Conservation (phyloP, 2,113 vertebrate genomes). For the Bucco capensis region DNA sequence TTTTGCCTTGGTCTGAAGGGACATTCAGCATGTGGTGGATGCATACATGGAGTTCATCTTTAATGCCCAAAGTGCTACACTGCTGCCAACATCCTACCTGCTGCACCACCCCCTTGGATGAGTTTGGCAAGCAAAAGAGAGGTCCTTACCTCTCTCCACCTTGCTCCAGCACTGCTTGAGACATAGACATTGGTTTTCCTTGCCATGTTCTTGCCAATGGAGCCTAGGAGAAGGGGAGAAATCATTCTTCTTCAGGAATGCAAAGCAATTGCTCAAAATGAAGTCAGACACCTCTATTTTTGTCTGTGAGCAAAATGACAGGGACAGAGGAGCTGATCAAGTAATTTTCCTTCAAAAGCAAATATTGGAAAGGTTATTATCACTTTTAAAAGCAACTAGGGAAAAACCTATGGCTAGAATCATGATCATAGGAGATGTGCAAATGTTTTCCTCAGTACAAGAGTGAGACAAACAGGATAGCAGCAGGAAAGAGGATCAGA, state of each 20-base stretch:
- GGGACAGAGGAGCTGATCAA: background rate
- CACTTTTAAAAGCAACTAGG: background rate
- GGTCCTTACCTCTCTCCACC: slow-evolving; percentile 93
- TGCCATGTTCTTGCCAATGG: slow-evolving; percentile 88
- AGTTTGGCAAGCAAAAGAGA: background rate
- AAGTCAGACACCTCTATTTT: slow-evolving; percentile 16
- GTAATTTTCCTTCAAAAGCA: background rate
- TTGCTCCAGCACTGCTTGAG: slow-evolving; percentile 90
- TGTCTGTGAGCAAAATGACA: background rate
- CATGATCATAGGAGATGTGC: background rate
- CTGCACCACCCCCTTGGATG: background rate
- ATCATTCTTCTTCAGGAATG: background rate
- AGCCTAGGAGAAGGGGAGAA: slow-evolving; percentile 74
- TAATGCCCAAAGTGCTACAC: rapidly evolving
- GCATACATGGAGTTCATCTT: rapidly evolving
- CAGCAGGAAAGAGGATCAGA: background rate
- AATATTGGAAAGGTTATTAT: background rate
- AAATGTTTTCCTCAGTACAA: background rate
- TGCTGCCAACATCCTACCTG: background rate
- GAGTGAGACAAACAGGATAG: background rate
- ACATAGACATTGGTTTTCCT: slow-evolving; percentile 95
- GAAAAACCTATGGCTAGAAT: background rate
- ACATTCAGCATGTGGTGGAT: background rate
- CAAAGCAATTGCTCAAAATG: background rate
- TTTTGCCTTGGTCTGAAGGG: background rate